These are phyloP conservation scores for Cliona cf. orientalis DNA, from an alignment of 37 sponge, comb jelly and placozoan genomes.

Conservation along the genomic window DNA sequence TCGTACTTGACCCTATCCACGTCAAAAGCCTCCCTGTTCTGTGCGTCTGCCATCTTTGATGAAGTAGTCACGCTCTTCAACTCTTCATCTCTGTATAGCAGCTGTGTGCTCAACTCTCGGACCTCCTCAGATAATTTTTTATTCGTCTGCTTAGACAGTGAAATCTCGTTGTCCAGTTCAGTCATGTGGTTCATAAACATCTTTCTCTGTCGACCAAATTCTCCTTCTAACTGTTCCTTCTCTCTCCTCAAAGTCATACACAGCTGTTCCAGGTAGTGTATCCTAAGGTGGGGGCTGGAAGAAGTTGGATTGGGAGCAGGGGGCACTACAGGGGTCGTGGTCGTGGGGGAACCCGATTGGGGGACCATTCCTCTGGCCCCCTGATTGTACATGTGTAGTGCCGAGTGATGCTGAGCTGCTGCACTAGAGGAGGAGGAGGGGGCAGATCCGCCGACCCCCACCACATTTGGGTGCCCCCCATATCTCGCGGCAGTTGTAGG, in stretches of 20 bases:
- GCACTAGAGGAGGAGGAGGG: too few relatives aligned
- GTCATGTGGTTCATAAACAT: slow-evolving; percentile 80
- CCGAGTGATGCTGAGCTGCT: too few relatives aligned
- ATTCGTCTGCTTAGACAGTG: neutral
- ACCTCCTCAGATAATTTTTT: slow-evolving; percentile 5
- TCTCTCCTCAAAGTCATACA: slow-evolving; percentile 30
- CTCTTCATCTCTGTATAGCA: slow-evolving; percentile 35
- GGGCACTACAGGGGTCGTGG: too few relatives aligned
- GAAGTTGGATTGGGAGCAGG: neutral
- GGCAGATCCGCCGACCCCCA: too few relatives aligned
- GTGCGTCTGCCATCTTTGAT: neutral
- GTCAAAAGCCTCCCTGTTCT: slow-evolving; percentile 55
- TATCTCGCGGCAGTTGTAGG: too few relatives aligned
- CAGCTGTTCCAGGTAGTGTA: slow-evolving; percentile 24
- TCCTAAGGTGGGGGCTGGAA: neutral
- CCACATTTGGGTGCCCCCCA: too few relatives aligned
- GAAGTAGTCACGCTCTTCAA: neutral
- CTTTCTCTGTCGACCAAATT: slow-evolving; percentile 82
- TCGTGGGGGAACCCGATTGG: too few relatives aligned
- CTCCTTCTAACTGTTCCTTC: slow-evolving; percentile 65
- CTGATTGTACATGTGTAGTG: too few relatives aligned
- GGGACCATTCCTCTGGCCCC: too few relatives aligned
- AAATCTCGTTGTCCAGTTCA: slow-evolving; percentile 29
- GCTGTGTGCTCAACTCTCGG: slow-evolving; percentile 4
- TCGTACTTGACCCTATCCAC: slow-evolving; percentile 58